Percentiles rank a stretch among this genome's conserved stretches.
These are phyloP conservation scores for Esperia sulphurella DNA, from an alignment of 2,888 invertebrate species.

Conservation along the genomic window DNA sequence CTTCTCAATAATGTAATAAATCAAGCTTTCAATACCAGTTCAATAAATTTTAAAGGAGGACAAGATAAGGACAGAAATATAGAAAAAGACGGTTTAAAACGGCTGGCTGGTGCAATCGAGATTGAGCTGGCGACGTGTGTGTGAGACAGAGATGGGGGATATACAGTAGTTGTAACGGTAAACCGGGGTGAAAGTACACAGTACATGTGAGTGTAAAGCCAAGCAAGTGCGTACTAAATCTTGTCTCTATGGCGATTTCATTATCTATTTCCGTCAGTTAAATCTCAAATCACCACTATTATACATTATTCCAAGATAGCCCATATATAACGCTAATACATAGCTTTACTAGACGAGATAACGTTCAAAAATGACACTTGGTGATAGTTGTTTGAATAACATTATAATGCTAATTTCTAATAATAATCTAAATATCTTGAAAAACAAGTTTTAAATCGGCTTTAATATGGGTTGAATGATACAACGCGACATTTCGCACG, in stretches of 20 bases:
- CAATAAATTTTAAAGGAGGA: conserved; percentile 47
- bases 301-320: too few relatives aligned
- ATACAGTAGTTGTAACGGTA: conserved; percentile 55
- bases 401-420: too few relatives aligned
- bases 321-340: too few relatives aligned
- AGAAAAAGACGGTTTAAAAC: conserved; percentile 30
- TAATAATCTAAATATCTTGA: not conserved
- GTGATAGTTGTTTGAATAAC: not conserved
- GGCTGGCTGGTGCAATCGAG: conserved; percentile 40
- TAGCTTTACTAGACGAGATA: too few relatives aligned
- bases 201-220: conserved; percentile 35
- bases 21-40: conserved; percentile 35
- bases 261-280: too few relatives aligned
- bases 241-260: not conserved
- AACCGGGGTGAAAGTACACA: conserved; percentile 63
- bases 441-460: conserved; percentile 1
- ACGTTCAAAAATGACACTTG: not conserved
- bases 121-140: conserved; percentile 29
- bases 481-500: conserved; percentile 9
- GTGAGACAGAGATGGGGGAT: conserved; percentile 35
- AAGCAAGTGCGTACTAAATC: conserved; percentile 25
- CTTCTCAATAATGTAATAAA: conserved; percentile 48
- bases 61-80: conserved; percentile 36
- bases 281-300: too few relatives aligned
- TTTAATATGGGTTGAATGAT: not conserved